A percentile compares a stretch with the other conserved stretches of the same genome.
phyloP scores from a whole-genome alignment of 1,140 invertebrate genomes.

The Delia radicum region DNA sequence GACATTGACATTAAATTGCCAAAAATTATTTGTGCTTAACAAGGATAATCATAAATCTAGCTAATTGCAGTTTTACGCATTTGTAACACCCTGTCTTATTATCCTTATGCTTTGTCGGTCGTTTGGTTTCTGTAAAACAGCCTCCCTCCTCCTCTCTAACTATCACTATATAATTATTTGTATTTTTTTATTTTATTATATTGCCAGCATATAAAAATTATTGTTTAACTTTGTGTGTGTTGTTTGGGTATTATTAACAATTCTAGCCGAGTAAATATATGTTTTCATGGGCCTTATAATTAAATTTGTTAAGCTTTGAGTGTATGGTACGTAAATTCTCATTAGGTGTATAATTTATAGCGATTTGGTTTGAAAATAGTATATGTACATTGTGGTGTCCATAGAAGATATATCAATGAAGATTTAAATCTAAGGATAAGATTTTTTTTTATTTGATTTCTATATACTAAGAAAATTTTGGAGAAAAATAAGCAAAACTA shows the following conservation, averaged over 20 bases:
- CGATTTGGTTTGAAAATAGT: too few species aligned
- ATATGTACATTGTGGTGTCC: too few species aligned
- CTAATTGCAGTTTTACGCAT: conserved; percentile 47
- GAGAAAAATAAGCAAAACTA: too few species aligned
- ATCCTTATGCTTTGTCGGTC: not conserved
- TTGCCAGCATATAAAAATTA: not conserved
- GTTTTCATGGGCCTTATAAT: conserved; percentile 12
- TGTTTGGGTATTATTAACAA: not conserved
- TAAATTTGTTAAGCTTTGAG: conserved; percentile 13
- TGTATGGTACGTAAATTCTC: not conserved
- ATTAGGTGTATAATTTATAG: conserved; percentile 11
- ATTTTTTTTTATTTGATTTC: too few species aligned
- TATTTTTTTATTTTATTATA: not conserved
- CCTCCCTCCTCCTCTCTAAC: not conserved
- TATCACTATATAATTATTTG: conserved; percentile 8
- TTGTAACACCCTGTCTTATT: conserved; percentile 2
- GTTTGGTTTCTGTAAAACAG: not conserved
- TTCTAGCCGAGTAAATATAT: not conserved
- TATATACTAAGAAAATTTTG: too few species aligned
- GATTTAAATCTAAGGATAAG: too few species aligned
- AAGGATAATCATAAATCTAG: conserved; percentile 56
- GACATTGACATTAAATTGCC: conserved; percentile 40
- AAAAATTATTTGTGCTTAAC: conserved; percentile 55
- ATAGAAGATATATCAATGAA: too few species aligned
- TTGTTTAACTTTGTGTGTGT: not conserved